Base-by-base conservation (phyloP, 2,113 vertebrate species). In the Peucedramus taeniatus region DNA sequence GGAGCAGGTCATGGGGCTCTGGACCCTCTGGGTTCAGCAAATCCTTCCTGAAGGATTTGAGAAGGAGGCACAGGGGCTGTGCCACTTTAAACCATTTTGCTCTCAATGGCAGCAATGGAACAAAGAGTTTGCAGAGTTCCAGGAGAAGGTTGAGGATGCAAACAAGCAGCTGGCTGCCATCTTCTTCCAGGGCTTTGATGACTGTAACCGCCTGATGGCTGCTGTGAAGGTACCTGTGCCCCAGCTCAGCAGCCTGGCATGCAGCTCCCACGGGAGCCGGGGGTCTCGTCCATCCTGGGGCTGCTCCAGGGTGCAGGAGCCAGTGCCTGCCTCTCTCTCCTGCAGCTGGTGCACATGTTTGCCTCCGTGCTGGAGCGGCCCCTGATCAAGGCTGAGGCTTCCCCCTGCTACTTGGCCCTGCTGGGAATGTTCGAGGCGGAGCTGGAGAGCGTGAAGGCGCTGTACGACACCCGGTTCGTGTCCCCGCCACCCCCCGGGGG, bases 311-410 rank as follows among this genome's bases (percentile, higher is more conserved):
- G 13, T 3, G 9, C 57, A 16, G 47, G 7, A 37, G 8, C 42
- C 31, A 4, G 33, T 0, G 27, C 24, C 30, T 45, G 6, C 28
- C 26, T 71, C 16, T 3, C 75, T 49, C 47, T 72, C 35, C 87
- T 39, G 5, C 97, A 99, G 98, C 63, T 99, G 77, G 84, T 98
- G 83, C 85, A 98, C 71, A 98, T 98, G 98, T 99, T 98, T 6
- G 84, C 94, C 12, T 90, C 89, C 2, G 54, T 98, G 70, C 68
- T 98, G 96, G 97, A 98, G 57, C 96, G 97, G 5, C 98, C 98
- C 6, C 35, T 97, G 86, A 94, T 99, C 44, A 96, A 84, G 9
- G 76, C 91, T 1, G 97, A 98, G 91, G 94, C 98, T 19, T 95
- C 94, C 39, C 93, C 96, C 37, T 92, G 92, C 16, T 98, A 97